Evolutionary conservation across 2,797 vertebrate species (phyloP).

Genomic region (Rhinella marina): DNA sequence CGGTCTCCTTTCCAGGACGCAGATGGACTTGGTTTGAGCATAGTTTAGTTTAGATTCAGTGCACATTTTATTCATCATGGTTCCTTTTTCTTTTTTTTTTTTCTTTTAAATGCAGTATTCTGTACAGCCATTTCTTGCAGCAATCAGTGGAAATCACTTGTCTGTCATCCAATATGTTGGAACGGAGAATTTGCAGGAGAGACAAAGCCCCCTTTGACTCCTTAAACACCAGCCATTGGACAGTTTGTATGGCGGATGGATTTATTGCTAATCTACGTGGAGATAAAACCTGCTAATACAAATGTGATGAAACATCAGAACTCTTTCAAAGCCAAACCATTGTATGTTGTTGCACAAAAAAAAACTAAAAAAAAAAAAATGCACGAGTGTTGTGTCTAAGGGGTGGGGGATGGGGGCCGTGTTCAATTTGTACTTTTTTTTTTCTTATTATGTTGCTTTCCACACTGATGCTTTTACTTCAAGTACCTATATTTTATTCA

Average conservation of each 20-base stretch:
- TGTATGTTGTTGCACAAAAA: slow-evolving; percentile 58
- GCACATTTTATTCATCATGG: slow-evolving; percentile 60
- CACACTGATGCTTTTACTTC: slow-evolving; percentile 70
- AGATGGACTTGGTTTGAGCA: slow-evolving; percentile 2
- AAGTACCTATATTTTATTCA: slow-evolving; percentile 73
- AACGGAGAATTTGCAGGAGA: slow-evolving; percentile 64
- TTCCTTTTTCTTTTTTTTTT: slow-evolving; percentile 57
- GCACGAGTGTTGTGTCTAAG: slow-evolving; percentile 63
- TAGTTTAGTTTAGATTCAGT: slow-evolving; percentile 2
- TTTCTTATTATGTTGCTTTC: slow-evolving; percentile 63
- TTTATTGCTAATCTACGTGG: slow-evolving; percentile 67
- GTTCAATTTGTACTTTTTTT: slow-evolving; percentile 53
- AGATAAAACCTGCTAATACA: slow-evolving; percentile 61
- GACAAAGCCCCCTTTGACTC: slow-evolving; percentile 68
- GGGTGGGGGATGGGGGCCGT: slow-evolving; percentile 24
- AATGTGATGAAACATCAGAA: slow-evolving; percentile 48
- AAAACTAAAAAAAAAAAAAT: slow-evolving; percentile 32
- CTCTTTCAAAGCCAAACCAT: slow-evolving; percentile 65
- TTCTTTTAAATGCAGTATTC: slow-evolving; percentile 59
- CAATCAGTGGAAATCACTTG: slow-evolving; percentile 64
- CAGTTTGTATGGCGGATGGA: slow-evolving; percentile 66
- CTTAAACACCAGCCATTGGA: slow-evolving; percentile 68
- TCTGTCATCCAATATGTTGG: slow-evolving; percentile 64
- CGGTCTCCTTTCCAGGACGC: background rate
- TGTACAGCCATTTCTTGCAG: slow-evolving; percentile 43